A percentile compares a stretch with the other conserved stretches of the same genome.
Conservation (phyloP, 2,797 vertebrate species). For the Eremophila alpestris region DNA sequence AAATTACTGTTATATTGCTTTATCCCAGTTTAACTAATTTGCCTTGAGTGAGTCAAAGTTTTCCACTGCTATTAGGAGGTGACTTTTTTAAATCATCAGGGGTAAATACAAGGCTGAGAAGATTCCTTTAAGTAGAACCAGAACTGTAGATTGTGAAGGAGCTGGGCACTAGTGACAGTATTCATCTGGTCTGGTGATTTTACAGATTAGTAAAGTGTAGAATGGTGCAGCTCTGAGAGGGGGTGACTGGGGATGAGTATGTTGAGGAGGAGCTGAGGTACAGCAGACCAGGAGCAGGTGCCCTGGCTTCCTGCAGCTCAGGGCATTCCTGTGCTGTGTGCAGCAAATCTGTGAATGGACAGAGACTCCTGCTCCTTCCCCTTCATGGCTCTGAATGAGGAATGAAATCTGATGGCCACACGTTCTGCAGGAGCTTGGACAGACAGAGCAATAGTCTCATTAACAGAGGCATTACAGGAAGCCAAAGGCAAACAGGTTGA, state of each 20-base stretch:
- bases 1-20: not conserved
- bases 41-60: not conserved
- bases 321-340: not conserved
- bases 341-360: not conserved
- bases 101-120: not conserved
- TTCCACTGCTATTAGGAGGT: not conserved
- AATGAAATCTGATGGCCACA: not conserved
- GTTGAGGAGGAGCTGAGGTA: not conserved
- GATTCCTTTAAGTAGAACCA: not conserved
- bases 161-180: not conserved
- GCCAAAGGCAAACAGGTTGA: not conserved
- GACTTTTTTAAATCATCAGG: not conserved
- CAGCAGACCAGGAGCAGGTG: not conserved
- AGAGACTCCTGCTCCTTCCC: not conserved
- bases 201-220: not conserved
- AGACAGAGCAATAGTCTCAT: not conserved
- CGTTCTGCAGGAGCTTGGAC: not conserved
- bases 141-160: not conserved
- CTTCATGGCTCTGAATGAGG: not conserved
- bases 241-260: not conserved
- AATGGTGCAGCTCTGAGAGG: not conserved
- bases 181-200: not conserved
- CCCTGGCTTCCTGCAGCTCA: not conserved
- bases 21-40: not conserved
- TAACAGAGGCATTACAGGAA: not conserved